Conservation (phyloP, 2,113 vertebrate genomes). For the Austrofundulus limnaeus region DNA sequence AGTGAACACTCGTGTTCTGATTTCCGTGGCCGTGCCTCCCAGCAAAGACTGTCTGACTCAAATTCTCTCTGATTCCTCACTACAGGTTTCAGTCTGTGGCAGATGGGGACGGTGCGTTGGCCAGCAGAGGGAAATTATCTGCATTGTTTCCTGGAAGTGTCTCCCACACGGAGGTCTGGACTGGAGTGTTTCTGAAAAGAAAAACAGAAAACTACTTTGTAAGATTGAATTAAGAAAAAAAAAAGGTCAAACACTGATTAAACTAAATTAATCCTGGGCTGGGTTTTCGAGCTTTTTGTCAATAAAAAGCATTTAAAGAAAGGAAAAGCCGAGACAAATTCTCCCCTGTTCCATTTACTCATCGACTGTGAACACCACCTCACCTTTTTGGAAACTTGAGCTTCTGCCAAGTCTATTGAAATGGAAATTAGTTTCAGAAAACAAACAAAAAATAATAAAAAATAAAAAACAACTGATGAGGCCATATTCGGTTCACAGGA, state of each 20-base stretch:
- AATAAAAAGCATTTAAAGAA: constrained; percentile 31
- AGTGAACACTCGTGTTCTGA: constrained; percentile 10
- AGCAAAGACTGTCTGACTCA: constrained; percentile 14
- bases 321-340: neutral
- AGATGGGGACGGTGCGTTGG: constrained; percentile 19
- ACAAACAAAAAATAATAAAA: constrained; percentile 33
- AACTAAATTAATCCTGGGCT: constrained; percentile 30
- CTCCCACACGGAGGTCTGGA: constrained; percentile 1
- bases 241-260: constrained; percentile 45
- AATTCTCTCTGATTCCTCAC: constrained; percentile 14
- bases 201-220: constrained; percentile 11
- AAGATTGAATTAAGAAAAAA: constrained; percentile 43
- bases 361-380: constrained; percentile 6
- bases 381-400: constrained; percentile 30
- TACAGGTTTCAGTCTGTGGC: constrained; percentile 3
- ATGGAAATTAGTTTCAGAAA: constrained; percentile 51
- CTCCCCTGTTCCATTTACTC: constrained; percentile 2
- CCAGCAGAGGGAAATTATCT: constrained; percentile 20
- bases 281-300: constrained; percentile 14
- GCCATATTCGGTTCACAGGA: constrained; percentile 26
- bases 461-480: no score
- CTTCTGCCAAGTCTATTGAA: constrained; percentile 46
- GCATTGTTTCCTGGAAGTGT: constrained; percentile 16
- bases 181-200: constrained; percentile 6
- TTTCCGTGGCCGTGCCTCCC: constrained; percentile 17